phyloP scores from a whole-genome alignment of 2,888 invertebrate species.

The Eupelmus urozonus region DNA sequence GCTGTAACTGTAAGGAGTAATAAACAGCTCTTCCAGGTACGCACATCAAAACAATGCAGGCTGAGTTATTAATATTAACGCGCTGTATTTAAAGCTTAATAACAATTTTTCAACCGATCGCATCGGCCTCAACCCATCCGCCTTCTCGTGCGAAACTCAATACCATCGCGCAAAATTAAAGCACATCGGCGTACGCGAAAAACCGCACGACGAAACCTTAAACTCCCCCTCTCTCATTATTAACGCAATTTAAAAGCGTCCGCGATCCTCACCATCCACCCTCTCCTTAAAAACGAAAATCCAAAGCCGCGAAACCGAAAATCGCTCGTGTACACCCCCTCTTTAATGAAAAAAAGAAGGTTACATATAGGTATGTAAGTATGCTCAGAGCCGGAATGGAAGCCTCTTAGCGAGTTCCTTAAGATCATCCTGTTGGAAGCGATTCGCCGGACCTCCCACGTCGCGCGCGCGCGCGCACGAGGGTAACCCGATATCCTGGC shows the following conservation, averaged over 20 bases:
- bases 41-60: too few species aligned
- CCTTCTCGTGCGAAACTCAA: not conserved
- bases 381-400: conserved; percentile 63
- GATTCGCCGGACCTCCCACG: conserved; percentile 75
- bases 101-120: too few species aligned
- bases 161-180: not conserved
- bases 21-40: too few species aligned
- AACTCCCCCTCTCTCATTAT: not conserved
- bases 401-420: conserved; percentile 76
- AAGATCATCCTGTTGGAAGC: conserved; percentile 74
- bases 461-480: conserved; percentile 64
- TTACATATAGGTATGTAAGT: not conserved
- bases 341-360: not conserved
- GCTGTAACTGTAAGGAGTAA: too few species aligned
- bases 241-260: not conserved
- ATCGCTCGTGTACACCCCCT: not conserved
- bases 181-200: not conserved
- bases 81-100: too few species aligned
- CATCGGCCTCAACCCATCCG: too few species aligned
- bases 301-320: conserved; percentile 10
- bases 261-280: not conserved
- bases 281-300: not conserved
- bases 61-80: too few species aligned
- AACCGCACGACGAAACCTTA: not conserved
- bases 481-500: conserved; percentile 54